Conservation (phyloP, 2,797 vertebrate genomes). For the Melopsittacus undulatus region DNA sequence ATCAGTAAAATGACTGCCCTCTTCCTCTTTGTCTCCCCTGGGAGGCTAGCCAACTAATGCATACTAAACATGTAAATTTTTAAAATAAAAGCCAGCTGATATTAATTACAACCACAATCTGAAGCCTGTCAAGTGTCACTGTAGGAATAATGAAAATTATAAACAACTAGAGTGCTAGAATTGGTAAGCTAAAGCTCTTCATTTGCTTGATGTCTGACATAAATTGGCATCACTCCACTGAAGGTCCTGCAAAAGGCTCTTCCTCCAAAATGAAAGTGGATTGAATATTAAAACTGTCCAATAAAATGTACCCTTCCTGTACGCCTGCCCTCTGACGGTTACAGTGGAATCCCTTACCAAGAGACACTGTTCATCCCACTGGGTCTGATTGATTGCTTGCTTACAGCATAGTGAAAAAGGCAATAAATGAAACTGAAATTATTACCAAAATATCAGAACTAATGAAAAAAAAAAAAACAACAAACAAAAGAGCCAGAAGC, state of each 20-base stretch:
- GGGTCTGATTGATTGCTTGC: neutral
- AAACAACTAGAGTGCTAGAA: neutral
- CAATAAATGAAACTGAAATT: neutral
- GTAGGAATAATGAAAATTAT: neutral
- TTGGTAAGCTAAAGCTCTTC: constrained; percentile 17
- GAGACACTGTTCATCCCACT: neutral
- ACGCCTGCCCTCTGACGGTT: neutral
- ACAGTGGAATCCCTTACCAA: neutral
- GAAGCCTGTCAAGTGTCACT: neutral
- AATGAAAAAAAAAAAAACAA: neutral
- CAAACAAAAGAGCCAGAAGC: neutral
- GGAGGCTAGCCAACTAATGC: neutral
- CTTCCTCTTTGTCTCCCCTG: neutral
- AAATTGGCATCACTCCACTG: neutral
- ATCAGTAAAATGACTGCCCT: neutral
- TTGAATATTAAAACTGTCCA: neutral
- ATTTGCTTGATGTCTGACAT: neutral
- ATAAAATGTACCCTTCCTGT: neutral
- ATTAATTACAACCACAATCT: neutral
- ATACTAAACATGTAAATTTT: neutral
- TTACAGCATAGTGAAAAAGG: neutral
- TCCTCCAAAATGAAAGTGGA: neutral
- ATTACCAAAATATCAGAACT: neutral
- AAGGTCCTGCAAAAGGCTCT: neutral
- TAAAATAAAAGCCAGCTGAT: neutral